Base-by-base conservation (phyloP, 2,113 vertebrate species). In the Chionomys nivalis region DNA sequence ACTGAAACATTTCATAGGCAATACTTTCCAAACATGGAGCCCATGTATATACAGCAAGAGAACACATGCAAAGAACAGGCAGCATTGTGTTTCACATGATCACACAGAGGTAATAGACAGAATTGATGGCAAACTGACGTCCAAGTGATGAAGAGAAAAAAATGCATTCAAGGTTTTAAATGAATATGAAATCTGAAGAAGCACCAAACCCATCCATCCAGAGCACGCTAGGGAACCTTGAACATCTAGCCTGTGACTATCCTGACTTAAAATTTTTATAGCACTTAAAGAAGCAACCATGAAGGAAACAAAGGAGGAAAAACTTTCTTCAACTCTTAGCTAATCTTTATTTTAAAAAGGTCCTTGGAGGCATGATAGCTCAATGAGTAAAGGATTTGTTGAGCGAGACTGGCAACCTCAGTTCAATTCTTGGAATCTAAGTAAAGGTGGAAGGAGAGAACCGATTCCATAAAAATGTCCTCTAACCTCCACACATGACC, bases 131-230 rank as follows among this genome's bases (percentile, higher is more conserved):
- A 58, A 81, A 81, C 21, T 58, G 52, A 81, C 2, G 24, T 58
- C 49, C 78, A 58, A 81, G 36, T 70, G 42, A 92, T 7, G 11
- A 3, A 33, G 19, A 36, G 26, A 89, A 73, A 58, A 89, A 93
- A 88, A 88, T 26, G 13, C n/a, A 68, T 55, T 96, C 42, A 76
- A 61, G 47, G 28, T 91, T 87, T 79, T 94, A 55, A 79, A 21
- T 87, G 86, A 93, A 28, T 72, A 47, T 65, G 63, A 82, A 72
- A 17, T 52, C 2, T 42, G n/a, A 52, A 16, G n/a, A 63, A 90
- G 33, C n/a, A 87, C 61, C 81, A 70, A 73, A 24, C 31, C 77
- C 24, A 47, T 26, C 70, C 1, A 82, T 39, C 82, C 24, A 95
- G 93, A 96, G 47, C 13, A 92, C 70, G 28, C 24, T 2, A 82